Conservation (phyloP, 2,797 vertebrate genomes). For the Cichlasoma orientale region DNA sequence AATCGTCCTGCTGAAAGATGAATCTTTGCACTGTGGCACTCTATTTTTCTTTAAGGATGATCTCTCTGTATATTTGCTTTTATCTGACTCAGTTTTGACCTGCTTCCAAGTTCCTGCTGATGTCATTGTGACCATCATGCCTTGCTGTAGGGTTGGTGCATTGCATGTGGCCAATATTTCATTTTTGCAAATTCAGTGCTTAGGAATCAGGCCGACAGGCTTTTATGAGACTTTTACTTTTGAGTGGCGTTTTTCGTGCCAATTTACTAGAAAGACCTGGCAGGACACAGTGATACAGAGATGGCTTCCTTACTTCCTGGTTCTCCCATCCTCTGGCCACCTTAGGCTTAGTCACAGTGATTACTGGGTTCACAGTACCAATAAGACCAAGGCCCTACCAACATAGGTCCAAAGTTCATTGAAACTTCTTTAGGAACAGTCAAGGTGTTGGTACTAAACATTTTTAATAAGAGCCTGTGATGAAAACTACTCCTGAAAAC, state of each 20-base stretch:
- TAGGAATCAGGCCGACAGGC: neutral
- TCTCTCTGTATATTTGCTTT: neutral
- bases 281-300: neutral
- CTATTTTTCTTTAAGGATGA: neutral
- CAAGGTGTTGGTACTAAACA: neutral
- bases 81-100: too few relatives aligned
- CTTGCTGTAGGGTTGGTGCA: neutral
- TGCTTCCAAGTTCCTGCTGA: neutral
- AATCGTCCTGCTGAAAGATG: neutral
- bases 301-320: neutral
- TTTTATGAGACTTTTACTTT: neutral
- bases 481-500: neutral
- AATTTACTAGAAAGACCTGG: constrained; percentile 3
- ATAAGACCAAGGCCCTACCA: neutral
- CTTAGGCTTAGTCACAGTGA: neutral
- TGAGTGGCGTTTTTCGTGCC: neutral
- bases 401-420: neutral
- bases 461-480: neutral
- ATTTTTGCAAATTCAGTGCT: neutral
- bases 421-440: neutral
- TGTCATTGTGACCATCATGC: neutral
- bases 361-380: neutral
- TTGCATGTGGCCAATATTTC: neutral
- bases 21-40: neutral
- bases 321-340: neutral